Conservation (phyloP, 1,140 invertebrate species). For the Rhagoletis zephyria region DNA sequence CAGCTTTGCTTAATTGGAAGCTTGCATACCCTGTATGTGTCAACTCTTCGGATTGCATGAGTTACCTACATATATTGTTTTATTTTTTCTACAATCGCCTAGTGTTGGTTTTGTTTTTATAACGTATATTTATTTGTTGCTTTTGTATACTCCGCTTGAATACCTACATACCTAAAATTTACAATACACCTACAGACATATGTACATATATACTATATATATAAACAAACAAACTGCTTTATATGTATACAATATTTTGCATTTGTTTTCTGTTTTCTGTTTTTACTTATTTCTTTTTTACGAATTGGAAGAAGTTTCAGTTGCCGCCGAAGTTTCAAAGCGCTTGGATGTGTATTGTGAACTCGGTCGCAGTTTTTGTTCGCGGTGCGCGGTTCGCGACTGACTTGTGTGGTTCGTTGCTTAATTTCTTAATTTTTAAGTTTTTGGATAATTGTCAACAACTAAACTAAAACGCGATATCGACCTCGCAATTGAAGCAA, state of each 20-base stretch:
- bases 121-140: neutral
- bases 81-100: neutral
- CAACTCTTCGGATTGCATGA: constrained; percentile 12
- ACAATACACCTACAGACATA: too few species aligned
- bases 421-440: constrained; percentile 41
- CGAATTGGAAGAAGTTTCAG: constrained; percentile 52
- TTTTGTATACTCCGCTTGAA: neutral
- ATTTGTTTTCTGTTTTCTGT: constrained; percentile 15
- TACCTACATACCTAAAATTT: neutral
- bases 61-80: constrained; percentile 43
- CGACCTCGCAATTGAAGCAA: constrained; percentile 26
- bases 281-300: neutral
- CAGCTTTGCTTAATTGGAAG: neutral
- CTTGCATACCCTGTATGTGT: constrained; percentile 8
- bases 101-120: constrained; percentile 44
- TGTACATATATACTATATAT: neutral
- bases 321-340: constrained; percentile 57
- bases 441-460: constrained; percentile 44
- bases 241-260: constrained; percentile 48
- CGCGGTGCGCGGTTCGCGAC: neutral
- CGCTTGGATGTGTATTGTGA: constrained; percentile 42
- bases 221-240: neutral
- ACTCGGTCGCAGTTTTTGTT: neutral
- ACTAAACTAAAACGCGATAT: constrained; percentile 34
- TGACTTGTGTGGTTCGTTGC: neutral